Percentiles rank a stretch among this genome's conserved stretches.
phyloP scores from a whole-genome alignment of 1,140 invertebrate species.

The Drosophila trapezifrons region DNA sequence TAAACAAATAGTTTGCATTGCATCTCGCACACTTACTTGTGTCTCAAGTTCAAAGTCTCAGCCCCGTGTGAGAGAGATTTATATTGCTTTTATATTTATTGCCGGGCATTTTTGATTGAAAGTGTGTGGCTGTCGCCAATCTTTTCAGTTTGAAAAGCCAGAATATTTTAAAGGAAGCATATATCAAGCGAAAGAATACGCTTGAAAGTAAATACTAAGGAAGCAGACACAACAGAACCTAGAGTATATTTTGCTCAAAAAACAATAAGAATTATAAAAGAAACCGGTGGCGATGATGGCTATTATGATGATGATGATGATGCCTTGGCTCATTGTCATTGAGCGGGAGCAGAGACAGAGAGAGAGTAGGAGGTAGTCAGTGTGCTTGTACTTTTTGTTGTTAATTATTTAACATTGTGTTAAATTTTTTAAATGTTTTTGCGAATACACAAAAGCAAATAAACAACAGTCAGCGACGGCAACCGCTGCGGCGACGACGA shows the following conservation, averaged over 20 bases:
- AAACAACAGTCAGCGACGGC: constrained; percentile 50
- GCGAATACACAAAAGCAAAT: constrained; percentile 59
- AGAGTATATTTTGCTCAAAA: constrained; percentile 32
- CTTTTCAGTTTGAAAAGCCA: not conserved
- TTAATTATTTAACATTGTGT: constrained; percentile 81
- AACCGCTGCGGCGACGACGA: constrained; percentile 13
- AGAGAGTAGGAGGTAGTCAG: not conserved
- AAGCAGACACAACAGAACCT: constrained; percentile 15
- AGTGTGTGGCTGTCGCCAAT: constrained; percentile 16
- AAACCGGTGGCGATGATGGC: constrained; percentile 38
- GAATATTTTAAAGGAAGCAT: not conserved
- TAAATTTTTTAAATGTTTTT: constrained; percentile 79
- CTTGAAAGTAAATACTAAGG: constrained; percentile 16
- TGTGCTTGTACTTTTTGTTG: constrained; percentile 56
- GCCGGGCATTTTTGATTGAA: constrained; percentile 27
- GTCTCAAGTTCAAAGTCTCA: constrained; percentile 48
- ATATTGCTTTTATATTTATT: constrained; percentile 21
- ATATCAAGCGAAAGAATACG: not conserved
- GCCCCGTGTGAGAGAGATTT: not conserved
- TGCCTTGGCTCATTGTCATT: no score
- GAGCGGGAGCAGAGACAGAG: not conserved
- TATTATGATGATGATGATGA: not conserved
- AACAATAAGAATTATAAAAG: constrained; percentile 26
- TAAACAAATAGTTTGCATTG: constrained; percentile 39
- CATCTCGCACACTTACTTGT: constrained; percentile 4